phyloP scores from a whole-genome alignment of 2,797 vertebrate species.

The Eupleurogrammus muticus region DNA sequence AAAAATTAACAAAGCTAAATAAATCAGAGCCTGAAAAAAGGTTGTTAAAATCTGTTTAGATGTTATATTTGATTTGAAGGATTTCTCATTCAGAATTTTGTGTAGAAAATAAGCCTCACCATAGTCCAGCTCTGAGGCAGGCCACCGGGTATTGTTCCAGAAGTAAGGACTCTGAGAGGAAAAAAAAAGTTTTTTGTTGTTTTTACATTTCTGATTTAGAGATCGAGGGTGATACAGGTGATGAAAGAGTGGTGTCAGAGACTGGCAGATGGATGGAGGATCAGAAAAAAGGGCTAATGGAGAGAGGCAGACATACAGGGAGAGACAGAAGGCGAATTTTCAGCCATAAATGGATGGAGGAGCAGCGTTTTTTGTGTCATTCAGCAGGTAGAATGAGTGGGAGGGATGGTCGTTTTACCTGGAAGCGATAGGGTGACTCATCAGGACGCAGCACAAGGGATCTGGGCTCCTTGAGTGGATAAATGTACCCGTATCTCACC shows the following conservation, averaged over 20 bases:
- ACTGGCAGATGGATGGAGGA: slow-evolving; percentile 55
- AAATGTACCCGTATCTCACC: slow-evolving; percentile 91
- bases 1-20: not conserved
- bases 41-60: not conserved
- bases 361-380: not conserved
- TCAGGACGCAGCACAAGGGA: slow-evolving; percentile 84
- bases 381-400: not conserved
- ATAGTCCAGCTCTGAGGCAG: slow-evolving; percentile 92
- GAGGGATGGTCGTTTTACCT: slow-evolving; percentile 79
- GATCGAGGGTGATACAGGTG: slow-evolving; percentile 7
- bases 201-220: slow-evolving; percentile 13
- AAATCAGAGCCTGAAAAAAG: not conserved
- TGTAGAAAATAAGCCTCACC: slow-evolving; percentile 79
- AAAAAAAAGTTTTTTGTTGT: slow-evolving; percentile 13
- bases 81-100: not conserved
- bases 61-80: not conserved
- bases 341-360: not conserved
- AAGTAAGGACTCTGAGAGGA: slow-evolving; percentile 91
- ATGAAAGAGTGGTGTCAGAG: slow-evolving; percentile 28
- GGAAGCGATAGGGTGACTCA: slow-evolving; percentile 92
- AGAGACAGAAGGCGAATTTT: slow-evolving; percentile 7
- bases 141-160: slow-evolving; percentile 93
- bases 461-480: slow-evolving; percentile 89
- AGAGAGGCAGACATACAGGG: slow-evolving; percentile 15
- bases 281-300: slow-evolving; percentile 53